A percentile compares a stretch with the other conserved stretches of the same genome.
Conservation (phyloP, 1,140 invertebrate species). For the Propsilocerus akamusi region DNA sequence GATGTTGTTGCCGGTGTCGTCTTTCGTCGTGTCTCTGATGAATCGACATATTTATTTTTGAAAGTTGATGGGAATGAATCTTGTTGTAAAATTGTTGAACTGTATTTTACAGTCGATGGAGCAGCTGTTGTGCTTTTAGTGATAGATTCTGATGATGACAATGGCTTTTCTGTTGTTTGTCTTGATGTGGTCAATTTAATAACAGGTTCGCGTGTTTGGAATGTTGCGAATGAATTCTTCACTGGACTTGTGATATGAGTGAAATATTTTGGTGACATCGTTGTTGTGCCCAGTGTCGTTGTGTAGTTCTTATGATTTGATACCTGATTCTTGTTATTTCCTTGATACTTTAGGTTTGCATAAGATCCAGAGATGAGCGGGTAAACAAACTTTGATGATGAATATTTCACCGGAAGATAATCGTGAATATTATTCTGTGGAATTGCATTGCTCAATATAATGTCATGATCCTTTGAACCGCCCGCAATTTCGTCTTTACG, state of each 20-base stretch:
- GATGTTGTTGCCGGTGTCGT: not conserved
- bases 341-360: slow-evolving; percentile 51
- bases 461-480: slow-evolving; percentile 13
- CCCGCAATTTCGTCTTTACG: slow-evolving; percentile 19
- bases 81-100: not conserved
- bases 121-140: slow-evolving; percentile 6
- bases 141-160: slow-evolving; percentile 6
- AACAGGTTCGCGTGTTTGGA: not conserved
- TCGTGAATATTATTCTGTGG: slow-evolving; percentile 48
- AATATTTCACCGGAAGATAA: slow-evolving; percentile 46
- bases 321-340: slow-evolving; percentile 37
- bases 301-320: slow-evolving; percentile 40
- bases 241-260: slow-evolving; percentile 10
- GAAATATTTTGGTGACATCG: slow-evolving; percentile 17
- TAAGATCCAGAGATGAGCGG: slow-evolving; percentile 51
- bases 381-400: slow-evolving; percentile 41
- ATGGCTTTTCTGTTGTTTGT: not conserved
- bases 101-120: not conserved
- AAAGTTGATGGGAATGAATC: not conserved
- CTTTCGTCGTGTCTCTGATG: not conserved
- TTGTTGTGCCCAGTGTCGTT: slow-evolving; percentile 19
- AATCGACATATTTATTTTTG: slow-evolving; percentile 1
- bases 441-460: slow-evolving; percentile 30
- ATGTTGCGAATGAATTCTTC: not conserved
- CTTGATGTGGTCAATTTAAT: not conserved